These are phyloP conservation scores for Halcyon chelicuti DNA, from an alignment of 2,797 vertebrate species.

Conservation along the genomic window DNA sequence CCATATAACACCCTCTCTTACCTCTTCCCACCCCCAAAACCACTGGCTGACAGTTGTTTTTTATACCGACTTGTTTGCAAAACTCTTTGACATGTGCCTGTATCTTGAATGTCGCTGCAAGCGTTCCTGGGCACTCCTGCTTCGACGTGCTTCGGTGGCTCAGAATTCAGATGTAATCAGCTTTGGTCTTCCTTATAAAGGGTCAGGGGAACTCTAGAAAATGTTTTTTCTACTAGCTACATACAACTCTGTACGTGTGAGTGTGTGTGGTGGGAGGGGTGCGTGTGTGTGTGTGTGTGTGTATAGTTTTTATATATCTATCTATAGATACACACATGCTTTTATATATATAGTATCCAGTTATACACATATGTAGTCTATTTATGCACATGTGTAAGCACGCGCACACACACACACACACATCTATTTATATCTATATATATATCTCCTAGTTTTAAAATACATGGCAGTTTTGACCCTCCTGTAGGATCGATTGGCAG, in stretches of 20 bases:
- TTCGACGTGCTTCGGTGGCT: constrained; percentile 59
- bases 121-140: constrained; percentile 50
- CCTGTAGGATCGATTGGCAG: constrained; percentile 4
- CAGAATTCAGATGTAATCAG: constrained; percentile 50
- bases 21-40: background rate
- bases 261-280: constrained; percentile 30
- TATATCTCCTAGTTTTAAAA: constrained; percentile 38
- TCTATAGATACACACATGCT: constrained; percentile 43
- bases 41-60: constrained; percentile 6
- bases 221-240: constrained; percentile 58
- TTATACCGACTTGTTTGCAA: constrained; percentile 9
- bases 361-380: constrained; percentile 24
- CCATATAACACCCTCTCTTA: background rate
- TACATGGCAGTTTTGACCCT: constrained; percentile 10
- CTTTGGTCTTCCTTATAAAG: constrained; percentile 72
- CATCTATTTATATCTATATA: background rate
- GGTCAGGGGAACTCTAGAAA: constrained; percentile 55
- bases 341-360: constrained; percentile 37
- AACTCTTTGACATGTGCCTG: constrained; percentile 53
- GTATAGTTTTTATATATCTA: constrained; percentile 29
- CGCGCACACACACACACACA: constrained; percentile 8
- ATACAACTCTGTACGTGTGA: background rate
- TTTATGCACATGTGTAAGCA: constrained; percentile 49
- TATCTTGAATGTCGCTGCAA: constrained; percentile 35
- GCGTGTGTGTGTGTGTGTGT: constrained; percentile 10